phyloP scores from a whole-genome alignment of 1,140 invertebrate genomes.

The Pogonomyrmex barbatus region DNA sequence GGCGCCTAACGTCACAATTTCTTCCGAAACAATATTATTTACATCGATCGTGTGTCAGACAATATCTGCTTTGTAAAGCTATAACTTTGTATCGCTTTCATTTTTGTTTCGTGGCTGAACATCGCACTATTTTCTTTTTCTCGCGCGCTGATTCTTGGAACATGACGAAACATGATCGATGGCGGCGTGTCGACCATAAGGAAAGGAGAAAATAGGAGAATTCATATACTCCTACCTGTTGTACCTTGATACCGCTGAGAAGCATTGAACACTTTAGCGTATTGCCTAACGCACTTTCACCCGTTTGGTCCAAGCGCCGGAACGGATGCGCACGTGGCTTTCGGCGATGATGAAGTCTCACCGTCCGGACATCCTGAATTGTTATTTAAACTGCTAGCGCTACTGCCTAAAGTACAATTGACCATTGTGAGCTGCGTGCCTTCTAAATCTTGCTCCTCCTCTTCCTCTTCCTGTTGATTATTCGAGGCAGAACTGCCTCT shows the following conservation, averaged over 20 bases:
- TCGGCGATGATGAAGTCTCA: constrained; percentile 73
- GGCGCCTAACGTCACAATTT: constrained; percentile 1
- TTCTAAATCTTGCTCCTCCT: constrained; percentile 75
- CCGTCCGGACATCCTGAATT: constrained; percentile 77
- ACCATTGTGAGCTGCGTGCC: constrained; percentile 81
- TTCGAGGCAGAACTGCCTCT: constrained; percentile 68
- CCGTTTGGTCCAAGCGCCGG: constrained; percentile 83
- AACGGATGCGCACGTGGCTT: constrained; percentile 75
- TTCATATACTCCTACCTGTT: constrained; percentile 67
- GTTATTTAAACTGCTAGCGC: constrained; percentile 83
- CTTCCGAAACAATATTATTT: constrained; percentile 65
- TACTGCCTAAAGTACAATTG: constrained; percentile 80
- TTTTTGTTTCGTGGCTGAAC: constrained; percentile 28
- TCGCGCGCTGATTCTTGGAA: background rate
- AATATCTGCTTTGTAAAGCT: constrained; percentile 47
- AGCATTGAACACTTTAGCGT: constrained; percentile 66
- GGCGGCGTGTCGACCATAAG: background rate
- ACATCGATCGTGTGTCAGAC: constrained; percentile 52
- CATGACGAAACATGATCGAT: background rate
- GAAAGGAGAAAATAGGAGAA: constrained; percentile 35
- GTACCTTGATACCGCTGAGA: constrained; percentile 56
- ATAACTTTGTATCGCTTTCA: constrained; percentile 65
- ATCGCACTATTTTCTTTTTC: constrained; percentile 37
- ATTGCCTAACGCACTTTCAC: constrained; percentile 75
- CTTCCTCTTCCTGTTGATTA: constrained; percentile 64